Base-by-base conservation (phyloP, 2,888 invertebrate species). In the Chrysotoxum bicinctum region DNA sequence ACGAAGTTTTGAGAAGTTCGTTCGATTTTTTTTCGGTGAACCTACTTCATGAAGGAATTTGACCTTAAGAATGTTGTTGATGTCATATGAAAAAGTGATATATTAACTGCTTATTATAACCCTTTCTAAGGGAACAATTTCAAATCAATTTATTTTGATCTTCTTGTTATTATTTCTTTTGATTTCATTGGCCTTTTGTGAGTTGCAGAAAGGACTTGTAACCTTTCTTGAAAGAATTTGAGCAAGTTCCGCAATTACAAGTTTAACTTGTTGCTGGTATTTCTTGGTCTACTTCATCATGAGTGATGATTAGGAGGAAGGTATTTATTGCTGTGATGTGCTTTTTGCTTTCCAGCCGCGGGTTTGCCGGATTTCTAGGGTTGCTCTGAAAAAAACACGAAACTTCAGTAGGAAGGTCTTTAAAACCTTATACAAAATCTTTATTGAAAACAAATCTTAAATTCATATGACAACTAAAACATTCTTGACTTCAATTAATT, bases 1-100 rank as follows among this genome's bases (percentile, higher is more conserved):
- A 64, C n/a, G 62, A 62, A 83, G 69, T 74, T 48, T 32, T 74
- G 35, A 52, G 43, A 66, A 68, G 77, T 66, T 62, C 37, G 19
- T 54, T 56, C 60, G 12, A 19, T 45, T 8, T 30, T 30, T 12
- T 64, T 62, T 68, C 26, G 35, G 37, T 16, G n/a, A 62, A 66
- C 45, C 45, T 40, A 52, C 32, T 75, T 69, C 8, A 60, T 43
- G 43, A 62, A 68, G 52, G 26, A 43, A 73, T 54, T 68, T 77
- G 37, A 77, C 54, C 54, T 30, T 23, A 26, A 21, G 56, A 70
- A 64, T 64, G 64, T 19, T 43, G 26, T 60, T 62, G 43, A 26
- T 26, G n/a, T 19, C 16, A 16, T 40, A 54, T 68, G 68, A 52
- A 26, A 50, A 45, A 60, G 35, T 76, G 43, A 77, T 60, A 30